These are phyloP conservation scores for Gymnocypris eckloni DNA, from an alignment of 2,797 vertebrate species.

Conservation along the genomic window DNA sequence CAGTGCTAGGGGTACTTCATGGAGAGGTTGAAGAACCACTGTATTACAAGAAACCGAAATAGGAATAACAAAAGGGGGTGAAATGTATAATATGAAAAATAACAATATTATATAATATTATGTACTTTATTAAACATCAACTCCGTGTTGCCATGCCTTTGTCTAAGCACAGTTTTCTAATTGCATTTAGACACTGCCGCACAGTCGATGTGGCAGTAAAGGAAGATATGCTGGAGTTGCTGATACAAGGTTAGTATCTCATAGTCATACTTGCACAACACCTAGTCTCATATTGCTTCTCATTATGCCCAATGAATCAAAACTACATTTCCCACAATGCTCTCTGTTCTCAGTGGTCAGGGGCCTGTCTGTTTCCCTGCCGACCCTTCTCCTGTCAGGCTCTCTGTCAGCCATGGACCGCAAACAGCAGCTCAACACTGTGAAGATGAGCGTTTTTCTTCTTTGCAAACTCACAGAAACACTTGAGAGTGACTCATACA, in stretches of 20 bases:
- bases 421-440: slow-evolving; percentile 84
- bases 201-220: slow-evolving; percentile 78
- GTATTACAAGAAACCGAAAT: background rate
- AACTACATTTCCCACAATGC: background rate
- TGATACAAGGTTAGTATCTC: slow-evolving; percentile 82
- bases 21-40: too few relatives aligned
- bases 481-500: slow-evolving; percentile 84
- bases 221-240: slow-evolving; percentile 88
- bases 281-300: background rate
- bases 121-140: background rate
- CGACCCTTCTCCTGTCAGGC: slow-evolving; percentile 76
- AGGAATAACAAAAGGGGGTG: background rate
- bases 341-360: slow-evolving; percentile 81
- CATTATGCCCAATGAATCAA: background rate
- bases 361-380: slow-evolving; percentile 83
- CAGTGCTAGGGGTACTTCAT: too few relatives aligned
- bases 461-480: slow-evolving; percentile 86
- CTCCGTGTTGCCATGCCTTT: background rate
- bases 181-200: slow-evolving; percentile 80
- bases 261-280: background rate
- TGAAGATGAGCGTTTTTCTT: slow-evolving; percentile 95
- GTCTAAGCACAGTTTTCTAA: background rate
- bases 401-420: slow-evolving; percentile 77
- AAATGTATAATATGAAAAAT: background rate
- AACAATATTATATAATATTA: background rate